Evolutionary conservation across 2,797 vertebrate species (phyloP), one percentile per base, ranked within the genome.

Genomic region (Lagorchestes hirsutus): DNA sequence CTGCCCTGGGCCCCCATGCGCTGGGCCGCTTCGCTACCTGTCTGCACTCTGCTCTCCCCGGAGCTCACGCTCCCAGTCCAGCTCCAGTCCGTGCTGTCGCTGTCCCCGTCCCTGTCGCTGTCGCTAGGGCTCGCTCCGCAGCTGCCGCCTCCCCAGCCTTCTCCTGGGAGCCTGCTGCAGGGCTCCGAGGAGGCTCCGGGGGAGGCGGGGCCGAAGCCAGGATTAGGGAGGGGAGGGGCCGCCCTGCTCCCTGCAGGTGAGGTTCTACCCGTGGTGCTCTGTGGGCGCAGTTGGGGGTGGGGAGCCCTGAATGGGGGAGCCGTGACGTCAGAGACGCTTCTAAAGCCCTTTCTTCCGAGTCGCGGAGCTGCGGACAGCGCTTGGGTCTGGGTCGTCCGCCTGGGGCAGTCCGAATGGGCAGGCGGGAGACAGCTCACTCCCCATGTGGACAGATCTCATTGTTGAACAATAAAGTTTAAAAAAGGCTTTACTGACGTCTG

Each of bases 181-280:
- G 93, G 91, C 91, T 28, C 58, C 9, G 5, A 0, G 52, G 92
- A 31, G n/a, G 87, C 50, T 59, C 91, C 95, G 16, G 1, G 54
- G 52, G 91, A 34, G 97, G 96, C 74, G 92, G 93, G 94, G 59
- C 96, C n/a, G 91, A 55, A 57, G 91, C 91, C 3, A 3, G 11
- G 24, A 46, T 24, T 56, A 40, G 54, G 34, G 91, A 14, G 13
- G 24, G 0, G 0, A 16, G 10, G 0, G 40, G 9, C 0, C 3
- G 90, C 91, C 90, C 54, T 94, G 92, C 96, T 94, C 90, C 18
- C 55, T 16, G 11, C 97, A 97, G 98, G 97, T 97, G 97, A 67
- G 94, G 31, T 92, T n/a, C 16, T 31, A 57, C 34, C 91, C 67
- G 4, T 5, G 12, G 34, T 91, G 55, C 46, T n/a, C 24, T 18